Conservation (phyloP, 1,140 invertebrate genomes). For the Galendromus occidentalis region DNA sequence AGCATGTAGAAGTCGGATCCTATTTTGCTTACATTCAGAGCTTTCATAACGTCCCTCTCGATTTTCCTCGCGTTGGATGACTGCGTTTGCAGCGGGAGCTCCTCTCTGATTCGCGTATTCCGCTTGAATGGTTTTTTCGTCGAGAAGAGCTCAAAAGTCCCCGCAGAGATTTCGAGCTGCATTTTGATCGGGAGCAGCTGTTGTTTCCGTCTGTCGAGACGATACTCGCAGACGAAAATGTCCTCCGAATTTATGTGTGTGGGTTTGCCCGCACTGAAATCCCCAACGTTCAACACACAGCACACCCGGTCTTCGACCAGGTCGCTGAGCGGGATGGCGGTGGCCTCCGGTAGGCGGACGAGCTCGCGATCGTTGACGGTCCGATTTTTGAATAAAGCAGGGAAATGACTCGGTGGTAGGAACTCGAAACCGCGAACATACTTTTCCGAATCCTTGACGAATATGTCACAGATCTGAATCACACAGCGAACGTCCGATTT, state of each 20-base stretch:
- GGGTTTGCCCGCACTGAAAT: background rate
- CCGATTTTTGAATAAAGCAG: background rate
- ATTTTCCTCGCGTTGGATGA: background rate
- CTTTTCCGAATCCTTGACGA: background rate
- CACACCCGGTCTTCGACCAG: background rate
- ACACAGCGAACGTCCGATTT: background rate
- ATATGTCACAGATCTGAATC: background rate
- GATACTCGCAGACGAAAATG: background rate
- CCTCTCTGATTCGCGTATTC: background rate
- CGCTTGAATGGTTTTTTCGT: constrained; percentile 1
- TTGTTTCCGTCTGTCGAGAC: background rate
- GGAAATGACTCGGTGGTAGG: background rate
- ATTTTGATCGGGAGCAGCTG: background rate
- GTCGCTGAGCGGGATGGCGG: background rate
- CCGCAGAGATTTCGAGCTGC: background rate
- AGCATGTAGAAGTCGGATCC: background rate
- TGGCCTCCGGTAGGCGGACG: background rate
- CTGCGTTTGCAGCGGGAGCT: background rate
- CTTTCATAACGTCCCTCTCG: background rate
- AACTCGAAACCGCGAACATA: constrained; percentile 1
- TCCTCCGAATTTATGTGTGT: background rate
- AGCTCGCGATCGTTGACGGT: background rate
- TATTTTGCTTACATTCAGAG: background rate
- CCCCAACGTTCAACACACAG: background rate
- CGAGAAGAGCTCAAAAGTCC: constrained; percentile 4